Conservation (phyloP, 1,140 invertebrate species). For the Holcopasites calliopsidis region DNA sequence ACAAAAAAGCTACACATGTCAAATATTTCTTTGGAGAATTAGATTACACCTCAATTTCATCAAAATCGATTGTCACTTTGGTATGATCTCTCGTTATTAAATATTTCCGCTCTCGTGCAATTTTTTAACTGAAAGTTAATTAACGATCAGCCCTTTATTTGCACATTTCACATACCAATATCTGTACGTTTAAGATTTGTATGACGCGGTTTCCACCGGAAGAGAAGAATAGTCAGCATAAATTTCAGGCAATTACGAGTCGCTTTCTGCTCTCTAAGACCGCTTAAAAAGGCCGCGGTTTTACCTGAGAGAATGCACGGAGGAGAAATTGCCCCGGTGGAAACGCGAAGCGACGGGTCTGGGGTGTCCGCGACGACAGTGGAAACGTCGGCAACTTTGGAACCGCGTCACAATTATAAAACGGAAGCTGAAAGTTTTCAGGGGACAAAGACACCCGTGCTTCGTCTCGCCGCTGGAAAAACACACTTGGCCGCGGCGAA, state of each 20-base stretch:
- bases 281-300: constrained; percentile 39
- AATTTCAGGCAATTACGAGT: constrained; percentile 44
- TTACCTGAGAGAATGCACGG: constrained; percentile 33
- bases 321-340: too few relatives aligned
- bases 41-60: too few relatives aligned
- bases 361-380: constrained; percentile 40
- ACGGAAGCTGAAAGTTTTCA: constrained; percentile 62
- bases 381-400: constrained; percentile 49
- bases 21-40: too few relatives aligned
- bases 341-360: too few relatives aligned
- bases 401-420: constrained; percentile 68
- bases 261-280: constrained; percentile 20
- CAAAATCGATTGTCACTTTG: too few relatives aligned
- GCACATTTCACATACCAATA: too few relatives aligned
- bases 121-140: too few relatives aligned
- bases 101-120: too few relatives aligned
- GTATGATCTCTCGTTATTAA: too few relatives aligned
- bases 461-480: constrained; percentile 31
- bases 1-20: too few relatives aligned
- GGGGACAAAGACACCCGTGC: constrained; percentile 55
- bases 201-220: not conserved
- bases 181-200: constrained; percentile 29
- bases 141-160: too few relatives aligned
- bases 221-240: not conserved
- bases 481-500: constrained; percentile 32